phyloP scores from a whole-genome alignment of 2,797 vertebrate genomes.

The Aldrovandia affinis region DNA sequence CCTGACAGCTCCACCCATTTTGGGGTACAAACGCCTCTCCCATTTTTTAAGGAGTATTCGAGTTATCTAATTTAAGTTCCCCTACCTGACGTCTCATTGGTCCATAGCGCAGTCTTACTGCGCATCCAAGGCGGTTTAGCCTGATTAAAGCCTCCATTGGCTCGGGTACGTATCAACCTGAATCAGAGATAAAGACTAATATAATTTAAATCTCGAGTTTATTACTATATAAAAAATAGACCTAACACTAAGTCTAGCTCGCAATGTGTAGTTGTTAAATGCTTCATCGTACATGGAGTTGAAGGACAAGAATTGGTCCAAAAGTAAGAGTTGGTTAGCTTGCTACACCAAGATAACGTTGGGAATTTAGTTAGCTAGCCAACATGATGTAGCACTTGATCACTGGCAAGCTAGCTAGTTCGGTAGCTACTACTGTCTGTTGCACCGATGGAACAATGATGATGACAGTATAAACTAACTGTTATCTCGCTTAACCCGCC shows the following conservation, averaged over 20 bases:
- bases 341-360: neutral
- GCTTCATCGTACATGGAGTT: neutral
- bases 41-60: neutral
- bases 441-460: too few species aligned
- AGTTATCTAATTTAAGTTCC: neutral
- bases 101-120: neutral
- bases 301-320: neutral
- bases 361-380: neutral
- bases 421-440: neutral
- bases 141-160: conserved; percentile 24
- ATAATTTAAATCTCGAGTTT: neutral
- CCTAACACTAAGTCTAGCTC: neutral
- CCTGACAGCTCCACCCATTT: neutral
- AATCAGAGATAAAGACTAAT: neutral
- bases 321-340: neutral
- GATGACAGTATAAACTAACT: too few species aligned
- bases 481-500: too few species aligned
- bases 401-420: too few species aligned
- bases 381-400: neutral
- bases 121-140: neutral
- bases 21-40: neutral
- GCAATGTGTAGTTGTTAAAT: neutral
- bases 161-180: neutral
- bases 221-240: neutral
- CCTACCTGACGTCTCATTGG: conserved; percentile 19